Percentiles rank a stretch among this genome's conserved stretches.
Conservation (phyloP, 2,797 vertebrate species). For the Triplophysa bombifrons region DNA sequence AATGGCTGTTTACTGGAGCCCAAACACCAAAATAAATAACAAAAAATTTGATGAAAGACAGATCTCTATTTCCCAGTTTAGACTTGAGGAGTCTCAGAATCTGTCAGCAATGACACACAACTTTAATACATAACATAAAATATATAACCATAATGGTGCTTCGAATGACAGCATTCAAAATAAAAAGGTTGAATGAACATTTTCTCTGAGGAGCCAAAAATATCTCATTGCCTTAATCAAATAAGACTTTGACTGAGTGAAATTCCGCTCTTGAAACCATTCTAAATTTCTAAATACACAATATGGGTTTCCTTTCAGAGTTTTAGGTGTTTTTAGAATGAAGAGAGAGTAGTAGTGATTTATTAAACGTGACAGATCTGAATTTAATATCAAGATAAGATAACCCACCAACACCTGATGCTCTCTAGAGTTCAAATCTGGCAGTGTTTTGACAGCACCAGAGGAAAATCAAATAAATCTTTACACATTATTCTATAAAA, state of each 20-base stretch:
- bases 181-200: constrained; percentile 26
- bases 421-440: constrained; percentile 42
- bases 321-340: constrained; percentile 49
- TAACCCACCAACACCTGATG: constrained; percentile 52
- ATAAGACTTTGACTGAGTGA: constrained; percentile 38
- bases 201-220: constrained; percentile 21
- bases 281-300: constrained; percentile 26
- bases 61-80: constrained; percentile 1
- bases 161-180: constrained; percentile 38
- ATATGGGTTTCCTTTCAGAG: constrained; percentile 45
- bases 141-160: constrained; percentile 29
- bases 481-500: constrained; percentile 34
- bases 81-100: constrained; percentile 28
- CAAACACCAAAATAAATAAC: constrained; percentile 51
- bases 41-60: too few species aligned
- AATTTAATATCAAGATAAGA: constrained; percentile 55
- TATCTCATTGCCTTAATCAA: constrained; percentile 33
- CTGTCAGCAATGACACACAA: constrained; percentile 18
- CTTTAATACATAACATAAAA: constrained; percentile 12
- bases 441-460: constrained; percentile 31
- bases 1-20: constrained; percentile 20
- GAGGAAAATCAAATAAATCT: constrained; percentile 38
- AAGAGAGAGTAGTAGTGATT: constrained; percentile 39
- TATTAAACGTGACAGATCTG: constrained; percentile 45
- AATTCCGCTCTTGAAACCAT: constrained; percentile 38